A percentile compares a stretch with the other conserved stretches of the same genome.
Conservation (phyloP, 2,113 vertebrate species). For the Mirounga angustirostris region DNA sequence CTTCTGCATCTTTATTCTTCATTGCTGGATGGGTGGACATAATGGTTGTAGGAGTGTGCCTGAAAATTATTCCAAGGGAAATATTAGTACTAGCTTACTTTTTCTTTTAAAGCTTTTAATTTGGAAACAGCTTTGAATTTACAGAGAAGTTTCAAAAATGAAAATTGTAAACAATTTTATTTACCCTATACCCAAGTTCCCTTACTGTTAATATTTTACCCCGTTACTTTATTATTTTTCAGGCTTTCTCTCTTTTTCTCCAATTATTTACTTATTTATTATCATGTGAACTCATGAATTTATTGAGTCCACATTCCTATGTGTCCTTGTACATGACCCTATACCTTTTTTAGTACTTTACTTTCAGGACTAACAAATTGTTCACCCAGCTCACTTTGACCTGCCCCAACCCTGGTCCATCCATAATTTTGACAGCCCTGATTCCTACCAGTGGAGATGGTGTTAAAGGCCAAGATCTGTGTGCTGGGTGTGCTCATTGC, state of each 20-base stretch:
- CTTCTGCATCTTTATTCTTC: not conserved
- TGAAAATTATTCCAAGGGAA: not conserved
- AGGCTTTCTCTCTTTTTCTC: not conserved
- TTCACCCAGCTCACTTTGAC: not conserved
- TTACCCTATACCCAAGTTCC: not conserved
- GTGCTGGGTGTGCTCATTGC: not conserved
- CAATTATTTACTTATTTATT: not conserved
- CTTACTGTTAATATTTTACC: not conserved
- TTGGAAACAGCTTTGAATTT: not conserved
- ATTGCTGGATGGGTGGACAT: not conserved
- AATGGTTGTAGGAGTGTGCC: not conserved
- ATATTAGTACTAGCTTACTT: not conserved
- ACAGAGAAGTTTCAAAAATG: not conserved
- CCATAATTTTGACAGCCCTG: not conserved
- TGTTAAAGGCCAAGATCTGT: not conserved
- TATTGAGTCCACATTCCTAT: not conserved
- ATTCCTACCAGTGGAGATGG: not conserved
- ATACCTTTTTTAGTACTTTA: not conserved
- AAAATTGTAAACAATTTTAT: not conserved
- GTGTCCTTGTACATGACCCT: not conserved
- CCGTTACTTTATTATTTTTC: not conserved
- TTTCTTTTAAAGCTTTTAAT: not conserved
- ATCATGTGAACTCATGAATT: not conserved
- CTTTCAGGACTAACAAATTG: not conserved
- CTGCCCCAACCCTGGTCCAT: not conserved